phyloP scores from a whole-genome alignment of 2,113 vertebrate species.

The Mesoclemmys tuberculata region DNA sequence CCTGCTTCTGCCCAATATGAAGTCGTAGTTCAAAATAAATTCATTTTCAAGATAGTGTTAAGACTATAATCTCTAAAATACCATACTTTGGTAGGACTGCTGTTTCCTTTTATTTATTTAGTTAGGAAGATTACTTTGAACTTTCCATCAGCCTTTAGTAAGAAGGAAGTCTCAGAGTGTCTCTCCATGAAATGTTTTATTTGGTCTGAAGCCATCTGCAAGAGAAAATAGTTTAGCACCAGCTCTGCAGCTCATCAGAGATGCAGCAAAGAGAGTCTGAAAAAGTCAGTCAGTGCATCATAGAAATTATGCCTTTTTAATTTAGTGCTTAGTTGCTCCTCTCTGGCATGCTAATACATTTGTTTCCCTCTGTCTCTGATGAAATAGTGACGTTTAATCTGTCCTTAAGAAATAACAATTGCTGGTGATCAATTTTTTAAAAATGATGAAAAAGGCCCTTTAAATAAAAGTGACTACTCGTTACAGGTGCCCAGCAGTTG shows the following conservation, averaged over 20 bases:
- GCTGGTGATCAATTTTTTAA: background rate
- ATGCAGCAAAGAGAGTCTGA: background rate
- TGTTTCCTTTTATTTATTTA: slow-evolving; percentile 27
- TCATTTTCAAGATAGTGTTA: background rate
- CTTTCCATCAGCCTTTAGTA: slow-evolving; percentile 20
- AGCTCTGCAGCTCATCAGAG: background rate
- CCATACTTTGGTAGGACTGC: background rate
- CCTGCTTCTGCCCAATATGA: background rate
- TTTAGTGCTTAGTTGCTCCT: background rate
- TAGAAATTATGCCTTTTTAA: background rate
- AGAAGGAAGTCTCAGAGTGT: slow-evolving; percentile 5
- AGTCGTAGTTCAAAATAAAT: background rate
- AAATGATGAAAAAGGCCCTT: background rate
- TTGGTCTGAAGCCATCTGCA: slow-evolving; percentile 6
- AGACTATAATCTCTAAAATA: background rate
- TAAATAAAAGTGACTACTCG: background rate
- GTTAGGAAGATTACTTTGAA: slow-evolving; percentile 25
- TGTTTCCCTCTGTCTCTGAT: background rate
- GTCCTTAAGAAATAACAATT: background rate
- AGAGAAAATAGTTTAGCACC: background rate
- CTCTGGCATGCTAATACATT: background rate
- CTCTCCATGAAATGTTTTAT: background rate
- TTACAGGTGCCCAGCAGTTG: background rate
- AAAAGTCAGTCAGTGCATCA: background rate
- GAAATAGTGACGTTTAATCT: background rate